Evolutionary conservation across 2,113 vertebrate genomes (phyloP).

Genomic region (Gorsachius goisagi): DNA sequence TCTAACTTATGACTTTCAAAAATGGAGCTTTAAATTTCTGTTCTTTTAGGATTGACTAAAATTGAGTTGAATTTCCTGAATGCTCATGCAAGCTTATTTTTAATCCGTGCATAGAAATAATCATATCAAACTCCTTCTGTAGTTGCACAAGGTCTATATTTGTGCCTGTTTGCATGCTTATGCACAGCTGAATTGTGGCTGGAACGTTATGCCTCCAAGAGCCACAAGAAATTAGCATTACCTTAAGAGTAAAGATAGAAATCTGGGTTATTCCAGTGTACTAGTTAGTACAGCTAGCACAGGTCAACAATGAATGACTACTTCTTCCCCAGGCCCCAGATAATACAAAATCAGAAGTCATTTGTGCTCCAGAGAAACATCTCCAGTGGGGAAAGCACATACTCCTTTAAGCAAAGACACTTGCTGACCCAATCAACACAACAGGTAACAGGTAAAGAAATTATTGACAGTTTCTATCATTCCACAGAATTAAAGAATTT

Average conservation of each 20-base stretch:
- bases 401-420: neutral
- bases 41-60: constrained; percentile 38
- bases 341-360: neutral
- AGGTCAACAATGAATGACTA: neutral
- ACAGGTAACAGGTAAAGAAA: neutral
- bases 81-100: constrained; percentile 47
- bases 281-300: neutral
- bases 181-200: neutral
- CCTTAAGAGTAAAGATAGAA: neutral
- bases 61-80: constrained; percentile 43
- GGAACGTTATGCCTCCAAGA: neutral
- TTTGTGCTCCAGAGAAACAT: neutral
- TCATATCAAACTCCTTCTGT: neutral
- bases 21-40: constrained; percentile 44
- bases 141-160: neutral
- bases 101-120: constrained; percentile 42
- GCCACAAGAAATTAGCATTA: neutral
- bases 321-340: neutral
- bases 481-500: neutral
- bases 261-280: neutral
- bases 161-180: constrained; percentile 10
- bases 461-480: neutral
- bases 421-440: neutral
- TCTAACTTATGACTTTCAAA: constrained; percentile 34
- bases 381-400: neutral